Conservation (phyloP, 2,113 vertebrate species). For the Apodemus sylvaticus region DNA sequence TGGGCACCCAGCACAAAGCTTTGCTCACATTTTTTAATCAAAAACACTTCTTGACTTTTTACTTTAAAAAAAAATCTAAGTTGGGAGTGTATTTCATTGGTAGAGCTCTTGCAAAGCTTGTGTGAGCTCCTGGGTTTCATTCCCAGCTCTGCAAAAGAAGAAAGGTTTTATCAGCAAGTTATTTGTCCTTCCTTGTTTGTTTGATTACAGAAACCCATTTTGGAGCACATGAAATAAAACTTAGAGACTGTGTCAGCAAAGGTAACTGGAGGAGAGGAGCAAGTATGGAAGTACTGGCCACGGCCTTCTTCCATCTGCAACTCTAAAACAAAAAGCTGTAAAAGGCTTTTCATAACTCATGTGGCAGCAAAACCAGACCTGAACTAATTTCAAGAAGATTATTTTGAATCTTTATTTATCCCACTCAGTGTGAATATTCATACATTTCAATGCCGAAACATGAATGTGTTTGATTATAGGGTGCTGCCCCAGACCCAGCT, state of each 20-base stretch:
- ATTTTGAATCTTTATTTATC: constrained; percentile 65
- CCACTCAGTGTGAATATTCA: constrained; percentile 72
- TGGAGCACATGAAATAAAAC: constrained; percentile 42
- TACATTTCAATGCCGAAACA: constrained; percentile 60
- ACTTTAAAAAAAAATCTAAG: neutral
- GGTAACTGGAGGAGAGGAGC: constrained; percentile 20
- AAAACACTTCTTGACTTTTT: constrained; percentile 22
- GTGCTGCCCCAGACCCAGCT: constrained; percentile 67
- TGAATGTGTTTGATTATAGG: constrained; percentile 67
- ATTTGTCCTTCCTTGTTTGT: neutral
- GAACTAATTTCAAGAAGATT: constrained; percentile 71
- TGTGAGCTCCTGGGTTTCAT: neutral
- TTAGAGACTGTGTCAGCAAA: constrained; percentile 47
- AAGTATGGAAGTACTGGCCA: constrained; percentile 36
- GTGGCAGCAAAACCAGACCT: constrained; percentile 65
- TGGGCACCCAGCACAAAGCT: neutral
- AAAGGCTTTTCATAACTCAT: constrained; percentile 66
- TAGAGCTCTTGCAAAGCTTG: neutral
- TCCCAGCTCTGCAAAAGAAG: neutral
- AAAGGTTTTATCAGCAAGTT: neutral
- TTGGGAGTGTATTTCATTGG: neutral
- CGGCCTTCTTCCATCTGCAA: constrained; percentile 53
- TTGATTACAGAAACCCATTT: constrained; percentile 40
- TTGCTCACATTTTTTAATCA: neutral
- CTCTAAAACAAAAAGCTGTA: constrained; percentile 53